A percentile compares a stretch with the other conserved stretches of the same genome.
phyloP scores from a whole-genome alignment of 1,140 invertebrate genomes.

The Rhyacophila brunnea region DNA sequence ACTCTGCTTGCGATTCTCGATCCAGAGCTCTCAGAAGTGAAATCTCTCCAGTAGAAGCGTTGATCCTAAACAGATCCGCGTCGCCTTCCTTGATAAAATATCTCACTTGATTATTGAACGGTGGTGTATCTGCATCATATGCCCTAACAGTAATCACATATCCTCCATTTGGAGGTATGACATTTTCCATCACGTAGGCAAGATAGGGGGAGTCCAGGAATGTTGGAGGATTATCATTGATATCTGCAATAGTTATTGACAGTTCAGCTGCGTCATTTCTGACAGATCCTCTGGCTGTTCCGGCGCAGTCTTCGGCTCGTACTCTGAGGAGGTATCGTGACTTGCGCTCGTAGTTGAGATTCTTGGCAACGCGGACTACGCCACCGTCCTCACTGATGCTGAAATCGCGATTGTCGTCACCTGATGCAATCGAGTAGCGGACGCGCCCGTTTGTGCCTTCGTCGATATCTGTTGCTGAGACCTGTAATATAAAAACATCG shows the following conservation, averaged over 20 bases:
- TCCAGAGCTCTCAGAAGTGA: slow-evolving; percentile 78
- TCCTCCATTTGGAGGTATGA: slow-evolving; percentile 72
- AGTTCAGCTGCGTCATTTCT: slow-evolving; percentile 72
- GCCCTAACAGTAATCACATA: slow-evolving; percentile 80
- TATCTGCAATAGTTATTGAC: slow-evolving; percentile 76
- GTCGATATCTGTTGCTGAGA: slow-evolving; percentile 90
- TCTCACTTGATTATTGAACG: slow-evolving; percentile 83
- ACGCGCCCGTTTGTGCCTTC: slow-evolving; percentile 85
- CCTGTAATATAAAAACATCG: slow-evolving; percentile 49
- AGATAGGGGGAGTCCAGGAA: slow-evolving; percentile 90
- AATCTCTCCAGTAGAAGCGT: slow-evolving; percentile 85
- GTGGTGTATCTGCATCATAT: slow-evolving; percentile 86
- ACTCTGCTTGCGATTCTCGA: slow-evolving; percentile 78
- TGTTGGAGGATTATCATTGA: slow-evolving; percentile 92
- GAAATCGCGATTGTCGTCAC: slow-evolving; percentile 88
- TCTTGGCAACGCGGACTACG: slow-evolving; percentile 83
- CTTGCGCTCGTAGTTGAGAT: slow-evolving; percentile 88
- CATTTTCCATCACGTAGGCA: slow-evolving; percentile 90
- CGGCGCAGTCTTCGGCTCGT: slow-evolving; percentile 84
- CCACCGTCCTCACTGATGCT: slow-evolving; percentile 88
- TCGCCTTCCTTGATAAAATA: slow-evolving; percentile 93
- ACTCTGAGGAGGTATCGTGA: slow-evolving; percentile 80
- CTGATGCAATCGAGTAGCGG: slow-evolving; percentile 83
- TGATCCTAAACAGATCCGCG: slow-evolving; percentile 83
- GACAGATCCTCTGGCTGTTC: slow-evolving; percentile 57